phyloP scores from a whole-genome alignment of 92 coral and sea anemone species.

The Isaurus tuberculatus region DNA sequence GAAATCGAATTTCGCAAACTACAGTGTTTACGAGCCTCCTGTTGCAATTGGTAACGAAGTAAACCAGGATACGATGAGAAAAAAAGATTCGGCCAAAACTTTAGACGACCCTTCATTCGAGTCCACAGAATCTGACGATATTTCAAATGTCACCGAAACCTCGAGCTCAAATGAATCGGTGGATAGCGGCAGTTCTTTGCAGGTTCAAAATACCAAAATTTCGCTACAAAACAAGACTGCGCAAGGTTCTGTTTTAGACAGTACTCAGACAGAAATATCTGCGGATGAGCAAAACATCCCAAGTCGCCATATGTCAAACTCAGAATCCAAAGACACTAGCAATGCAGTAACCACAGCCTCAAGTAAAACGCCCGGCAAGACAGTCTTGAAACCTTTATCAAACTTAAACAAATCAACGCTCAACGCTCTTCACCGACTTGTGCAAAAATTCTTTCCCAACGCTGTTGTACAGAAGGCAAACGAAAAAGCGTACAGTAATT shows the following conservation, averaged over 20 bases:
- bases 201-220: neutral
- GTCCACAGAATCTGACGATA: slow-evolving; percentile 12
- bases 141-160: neutral
- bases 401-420: slow-evolving; percentile 38
- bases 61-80: neutral
- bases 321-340: neutral
- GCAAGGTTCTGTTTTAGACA: neutral
- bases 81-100: slow-evolving; percentile 6
- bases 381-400: slow-evolving; percentile 37
- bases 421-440: slow-evolving; percentile 24
- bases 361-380: slow-evolving; percentile 9
- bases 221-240: neutral
- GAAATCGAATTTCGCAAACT: slow-evolving; percentile 38
- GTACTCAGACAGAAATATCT: neutral
- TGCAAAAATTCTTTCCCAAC: slow-evolving; percentile 40
- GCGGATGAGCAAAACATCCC: neutral
- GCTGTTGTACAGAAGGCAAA: slow-evolving; percentile 23
- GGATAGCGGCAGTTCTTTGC: slow-evolving; percentile 3
- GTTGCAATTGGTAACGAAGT: neutral
- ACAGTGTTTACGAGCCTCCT: slow-evolving; percentile 25
- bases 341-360: neutral
- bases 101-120: slow-evolving; percentile 34
- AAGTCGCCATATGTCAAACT: neutral
- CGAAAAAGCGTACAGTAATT: slow-evolving; percentile 1
- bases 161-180: neutral